Evolutionary conservation across 2,113 vertebrate genomes (phyloP), one percentile per base, ranked within the genome.

Genomic region (Grus americana): DNA sequence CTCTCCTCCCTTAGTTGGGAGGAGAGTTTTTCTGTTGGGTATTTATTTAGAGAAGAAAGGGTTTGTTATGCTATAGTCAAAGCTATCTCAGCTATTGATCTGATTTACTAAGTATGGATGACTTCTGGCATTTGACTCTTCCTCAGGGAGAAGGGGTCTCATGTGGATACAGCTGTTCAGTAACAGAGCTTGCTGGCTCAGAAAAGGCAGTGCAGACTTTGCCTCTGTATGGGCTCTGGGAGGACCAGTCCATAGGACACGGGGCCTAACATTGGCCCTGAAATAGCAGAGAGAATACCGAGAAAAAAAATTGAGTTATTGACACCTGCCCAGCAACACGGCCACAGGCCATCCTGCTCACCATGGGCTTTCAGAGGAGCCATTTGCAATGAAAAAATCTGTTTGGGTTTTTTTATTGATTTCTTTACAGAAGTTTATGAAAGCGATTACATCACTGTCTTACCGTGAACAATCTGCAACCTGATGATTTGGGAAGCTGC

Each of bases 381-480:
- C 8, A 19, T 38, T 26, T 58, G 38, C 58, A 90, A n/a, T 54
- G 15, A 86, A 29, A 59, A 15, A 11, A 6, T 38, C 19, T 29
- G 52, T 54, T 54, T 54, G 15, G 15, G 44, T 12, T 42, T 44
- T 54, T 4, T 24, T 27, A 24, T 46, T 30, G 2, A 40, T 87
- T 67, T 49, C 23, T 88, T 83, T 58, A 38, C 91, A 97, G 96
- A 96, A 6, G 6, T 10, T 30, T 67, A 52, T 40, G 94, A 96
- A 0, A 29, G 8, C 0, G 88, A 95, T 11, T 96, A 96, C 0
- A 0, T 97, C 7, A 0, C 1, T 12, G 42, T 93, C 42, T 34
- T 96, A 34, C 86, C 81, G 34, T 97, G 71, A 96, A 57, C 20
- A 27, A 54, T n/a, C 10, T 66, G 46, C 55, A 55, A 36, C 29